Conservation (phyloP, 2,888 invertebrate genomes). For the Rapana venosa region DNA sequence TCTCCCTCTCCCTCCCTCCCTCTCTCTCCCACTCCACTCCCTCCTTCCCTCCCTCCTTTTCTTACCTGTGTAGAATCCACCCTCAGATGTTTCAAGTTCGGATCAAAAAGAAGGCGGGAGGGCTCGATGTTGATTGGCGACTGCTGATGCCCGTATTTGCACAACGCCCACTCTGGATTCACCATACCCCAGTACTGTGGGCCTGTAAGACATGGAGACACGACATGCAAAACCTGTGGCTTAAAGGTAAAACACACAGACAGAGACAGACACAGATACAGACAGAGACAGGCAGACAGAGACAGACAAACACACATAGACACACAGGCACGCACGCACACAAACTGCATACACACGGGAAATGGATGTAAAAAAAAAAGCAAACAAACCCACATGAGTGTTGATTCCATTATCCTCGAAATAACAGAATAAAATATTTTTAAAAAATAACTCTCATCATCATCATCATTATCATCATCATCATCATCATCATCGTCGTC, state of each 20-base stretch:
- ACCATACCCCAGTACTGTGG: conserved; percentile 99
- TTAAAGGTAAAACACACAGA: background rate
- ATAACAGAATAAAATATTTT: too few relatives aligned
- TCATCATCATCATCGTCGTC: background rate
- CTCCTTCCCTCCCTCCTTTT: background rate
- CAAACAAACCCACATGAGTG: too few relatives aligned
- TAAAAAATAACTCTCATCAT: too few relatives aligned
- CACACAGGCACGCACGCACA: too few relatives aligned
- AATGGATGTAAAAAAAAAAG: too few relatives aligned
- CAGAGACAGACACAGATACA: background rate
- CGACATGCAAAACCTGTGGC: background rate
- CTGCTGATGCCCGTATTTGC: conserved; percentile 97
- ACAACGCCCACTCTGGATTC: conserved; percentile 98
- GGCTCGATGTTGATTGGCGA: conserved; percentile 98
- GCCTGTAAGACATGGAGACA: conserved; percentile 83
- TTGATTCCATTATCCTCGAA: too few relatives aligned
- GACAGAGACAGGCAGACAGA: too few relatives aligned
- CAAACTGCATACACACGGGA: too few relatives aligned
- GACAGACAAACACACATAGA: too few relatives aligned
- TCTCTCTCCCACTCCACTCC: too few relatives aligned
- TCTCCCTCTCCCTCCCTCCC: too few relatives aligned
- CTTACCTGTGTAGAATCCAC: conserved; percentile 94
- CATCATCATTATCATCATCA: background rate
- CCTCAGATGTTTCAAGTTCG: conserved; percentile 93
- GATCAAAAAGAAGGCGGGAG: conserved; percentile 94